Percentiles rank a stretch among this genome's conserved stretches.
phyloP scores from a whole-genome alignment of 1,140 invertebrate genomes.

The Cydia strobilella region DNA sequence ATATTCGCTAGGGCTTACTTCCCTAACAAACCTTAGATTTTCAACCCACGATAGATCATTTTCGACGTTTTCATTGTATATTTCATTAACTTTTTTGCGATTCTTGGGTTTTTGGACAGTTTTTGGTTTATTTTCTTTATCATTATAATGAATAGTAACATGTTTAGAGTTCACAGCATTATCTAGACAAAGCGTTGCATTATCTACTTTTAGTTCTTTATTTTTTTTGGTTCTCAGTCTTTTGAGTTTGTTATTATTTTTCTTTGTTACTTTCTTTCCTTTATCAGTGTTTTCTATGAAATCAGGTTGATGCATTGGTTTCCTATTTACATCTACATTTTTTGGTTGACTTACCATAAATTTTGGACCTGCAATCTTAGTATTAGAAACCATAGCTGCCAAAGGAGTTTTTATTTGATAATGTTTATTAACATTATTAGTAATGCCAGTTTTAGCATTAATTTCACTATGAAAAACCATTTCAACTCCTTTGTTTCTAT shows the following conservation, averaged over 20 bases:
- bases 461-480: neutral
- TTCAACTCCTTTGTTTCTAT: neutral
- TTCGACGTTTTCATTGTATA: slow-evolving; percentile 38
- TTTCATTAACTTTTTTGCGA: neutral
- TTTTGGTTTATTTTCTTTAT: neutral
- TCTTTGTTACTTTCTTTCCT: neutral
- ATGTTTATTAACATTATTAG: neutral
- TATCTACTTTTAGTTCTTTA: neutral
- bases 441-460: neutral
- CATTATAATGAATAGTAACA: neutral
- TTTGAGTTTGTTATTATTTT: neutral
- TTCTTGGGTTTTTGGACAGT: neutral
- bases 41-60: slow-evolving; percentile 60
- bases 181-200: neutral
- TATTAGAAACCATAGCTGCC: neutral
- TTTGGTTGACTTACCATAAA: neutral
- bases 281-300: neutral
- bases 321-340: neutral
- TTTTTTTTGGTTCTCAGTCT: neutral
- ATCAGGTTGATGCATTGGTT: neutral
- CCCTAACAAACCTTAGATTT: slow-evolving; percentile 55
- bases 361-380: neutral
- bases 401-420: neutral
- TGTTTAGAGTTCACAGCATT: neutral
- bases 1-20: slow-evolving; percentile 52